Evolutionary conservation across 2,797 vertebrate genomes (phyloP).

Genomic region (Chromobotia macracanthus): DNA sequence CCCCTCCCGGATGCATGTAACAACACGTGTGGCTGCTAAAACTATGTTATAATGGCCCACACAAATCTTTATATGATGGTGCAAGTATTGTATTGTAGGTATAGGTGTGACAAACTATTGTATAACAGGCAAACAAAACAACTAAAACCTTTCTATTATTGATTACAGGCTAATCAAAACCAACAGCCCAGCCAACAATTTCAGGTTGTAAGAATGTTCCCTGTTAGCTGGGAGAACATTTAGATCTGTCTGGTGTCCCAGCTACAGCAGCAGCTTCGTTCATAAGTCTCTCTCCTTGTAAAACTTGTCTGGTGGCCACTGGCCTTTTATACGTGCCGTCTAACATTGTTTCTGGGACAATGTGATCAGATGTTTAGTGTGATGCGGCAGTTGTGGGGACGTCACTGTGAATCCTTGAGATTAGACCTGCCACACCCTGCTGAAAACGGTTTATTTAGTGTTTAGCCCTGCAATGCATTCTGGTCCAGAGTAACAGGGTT

Average conservation of each 20-base stretch:
- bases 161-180: not conserved
- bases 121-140: not conserved
- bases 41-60: too few species aligned
- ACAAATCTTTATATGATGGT: not conserved
- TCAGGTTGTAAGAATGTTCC: too few species aligned
- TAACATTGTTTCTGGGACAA: constrained; percentile 62
- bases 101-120: constrained; percentile 5
- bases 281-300: not conserved
- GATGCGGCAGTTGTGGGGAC: constrained; percentile 68
- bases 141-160: not conserved
- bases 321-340: constrained; percentile 63
- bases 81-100: constrained; percentile 4
- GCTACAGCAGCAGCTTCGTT: not conserved
- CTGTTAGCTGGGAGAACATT: too few species aligned
- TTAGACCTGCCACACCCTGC: constrained; percentile 76
- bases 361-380: constrained; percentile 68
- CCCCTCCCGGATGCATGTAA: too few species aligned
- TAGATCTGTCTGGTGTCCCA: not conserved
- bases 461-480: constrained; percentile 8
- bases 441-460: constrained; percentile 39
- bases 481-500: constrained; percentile 35
- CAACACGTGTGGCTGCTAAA: too few species aligned
- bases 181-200: not conserved
- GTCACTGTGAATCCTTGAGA: constrained; percentile 78
- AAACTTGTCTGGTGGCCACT: constrained; percentile 15